Evolutionary conservation across 23 tunicate genomes (phyloP).

Genomic region (Clavelina lepadiformis): DNA sequence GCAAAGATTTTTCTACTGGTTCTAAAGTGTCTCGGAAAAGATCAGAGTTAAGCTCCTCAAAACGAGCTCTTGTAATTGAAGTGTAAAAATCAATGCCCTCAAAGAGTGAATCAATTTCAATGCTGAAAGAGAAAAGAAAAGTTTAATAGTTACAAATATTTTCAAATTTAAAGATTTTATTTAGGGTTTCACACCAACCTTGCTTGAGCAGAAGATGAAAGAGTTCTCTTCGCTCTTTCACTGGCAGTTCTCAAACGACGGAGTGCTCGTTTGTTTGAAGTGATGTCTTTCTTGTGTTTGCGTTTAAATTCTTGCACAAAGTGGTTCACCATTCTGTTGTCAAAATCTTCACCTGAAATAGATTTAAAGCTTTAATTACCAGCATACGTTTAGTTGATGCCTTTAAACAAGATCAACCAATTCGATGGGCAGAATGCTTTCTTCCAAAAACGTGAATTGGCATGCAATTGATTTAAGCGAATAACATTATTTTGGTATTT

Average conservation of each 20-base stretch:
- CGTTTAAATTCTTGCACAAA: slow-evolving; percentile 54
- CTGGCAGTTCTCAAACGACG: slow-evolving; percentile 78
- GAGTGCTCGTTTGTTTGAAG: slow-evolving; percentile 44
- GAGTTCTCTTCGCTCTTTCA: slow-evolving; percentile 86
- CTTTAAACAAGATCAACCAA: too few relatives aligned
- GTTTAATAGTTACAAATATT: too few relatives aligned
- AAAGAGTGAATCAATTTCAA: slow-evolving; percentile 95
- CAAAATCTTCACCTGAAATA: slow-evolving; percentile 56
- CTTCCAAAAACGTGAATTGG: too few relatives aligned
- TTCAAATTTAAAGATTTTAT: too few relatives aligned
- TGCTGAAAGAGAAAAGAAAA: slow-evolving; percentile 45
- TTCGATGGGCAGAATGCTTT: too few relatives aligned
- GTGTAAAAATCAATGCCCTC: slow-evolving; percentile 99
- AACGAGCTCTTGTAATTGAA: slow-evolving; percentile 96
- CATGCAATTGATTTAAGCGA: too few relatives aligned
- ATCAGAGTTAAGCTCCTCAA: slow-evolving; percentile 83
- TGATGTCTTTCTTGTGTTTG: slow-evolving; percentile 54
- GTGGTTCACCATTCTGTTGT: slow-evolving; percentile 54
- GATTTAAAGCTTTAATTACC: too few relatives aligned
- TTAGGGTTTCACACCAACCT: too few relatives aligned
- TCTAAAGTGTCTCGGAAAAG: slow-evolving; percentile 96
- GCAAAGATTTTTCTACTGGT: slow-evolving; percentile 94
- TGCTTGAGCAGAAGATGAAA: slow-evolving; percentile 57
- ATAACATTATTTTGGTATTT: too few relatives aligned
- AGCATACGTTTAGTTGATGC: too few relatives aligned